Conservation (phyloP, 30 jellyfish, hydroid and myxozoan genomes). For the Thelohanellus kitauei region DNA sequence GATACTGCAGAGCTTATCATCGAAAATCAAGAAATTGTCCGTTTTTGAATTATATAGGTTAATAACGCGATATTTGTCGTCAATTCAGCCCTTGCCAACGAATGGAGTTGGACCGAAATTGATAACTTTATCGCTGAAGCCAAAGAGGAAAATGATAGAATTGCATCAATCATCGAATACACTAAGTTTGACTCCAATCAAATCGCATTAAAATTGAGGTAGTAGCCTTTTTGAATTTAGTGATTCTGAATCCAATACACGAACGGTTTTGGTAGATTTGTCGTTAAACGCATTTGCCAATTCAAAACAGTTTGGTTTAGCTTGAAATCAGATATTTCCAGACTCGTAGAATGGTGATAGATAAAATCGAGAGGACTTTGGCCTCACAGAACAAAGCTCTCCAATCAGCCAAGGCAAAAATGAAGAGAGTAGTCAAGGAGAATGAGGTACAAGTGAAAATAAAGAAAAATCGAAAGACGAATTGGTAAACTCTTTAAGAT, state of each 20-base stretch:
- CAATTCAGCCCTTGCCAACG: slow-evolving; percentile 73
- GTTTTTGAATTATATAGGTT: slow-evolving; percentile 21
- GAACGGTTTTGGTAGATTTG: too few species aligned
- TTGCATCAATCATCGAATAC: slow-evolving; percentile 31
- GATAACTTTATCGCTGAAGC: slow-evolving; percentile 42
- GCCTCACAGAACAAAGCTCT: too few species aligned
- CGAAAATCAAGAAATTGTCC: too few species aligned
- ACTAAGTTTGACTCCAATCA: slow-evolving; percentile 34
- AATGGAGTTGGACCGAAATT: slow-evolving; percentile 68
- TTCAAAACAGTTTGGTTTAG: too few species aligned
- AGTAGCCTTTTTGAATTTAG: too few species aligned
- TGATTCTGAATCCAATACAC: too few species aligned
- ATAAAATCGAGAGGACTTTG: too few species aligned
- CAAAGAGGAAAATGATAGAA: slow-evolving; percentile 34
- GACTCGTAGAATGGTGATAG: too few species aligned
- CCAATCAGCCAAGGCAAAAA: slow-evolving; percentile 49
- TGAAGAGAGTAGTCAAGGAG: slow-evolving; percentile 37
- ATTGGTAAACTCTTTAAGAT: slow-evolving; percentile 23
- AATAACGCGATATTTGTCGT: slow-evolving; percentile 58
- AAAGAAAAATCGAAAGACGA: slow-evolving; percentile 46
- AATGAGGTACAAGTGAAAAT: slow-evolving; percentile 40
- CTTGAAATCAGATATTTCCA: too few species aligned
- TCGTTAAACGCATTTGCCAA: too few species aligned
- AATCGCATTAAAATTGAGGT: slow-evolving; percentile 20
- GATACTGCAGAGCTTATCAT: too few species aligned